Percentiles rank a stretch among this genome's conserved stretches.
Conservation (phyloP, 2,797 vertebrate genomes). For the Nyctalus aviator region DNA sequence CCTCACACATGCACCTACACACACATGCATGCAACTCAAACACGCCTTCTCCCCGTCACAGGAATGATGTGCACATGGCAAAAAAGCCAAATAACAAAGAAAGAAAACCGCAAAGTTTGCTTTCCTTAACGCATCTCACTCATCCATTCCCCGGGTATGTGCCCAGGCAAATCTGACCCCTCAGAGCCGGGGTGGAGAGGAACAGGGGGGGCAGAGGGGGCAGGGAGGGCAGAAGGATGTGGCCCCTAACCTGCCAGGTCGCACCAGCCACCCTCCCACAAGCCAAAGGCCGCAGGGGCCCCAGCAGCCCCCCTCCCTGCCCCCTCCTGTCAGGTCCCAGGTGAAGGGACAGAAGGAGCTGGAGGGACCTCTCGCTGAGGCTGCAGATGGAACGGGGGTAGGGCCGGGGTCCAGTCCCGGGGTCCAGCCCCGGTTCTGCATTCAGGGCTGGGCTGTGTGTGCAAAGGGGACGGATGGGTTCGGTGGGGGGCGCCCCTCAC, state of each 20-base stretch:
- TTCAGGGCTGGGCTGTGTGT: background rate
- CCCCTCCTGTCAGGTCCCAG: background rate
- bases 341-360: background rate
- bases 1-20: background rate
- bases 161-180: fast-evolving
- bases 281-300: background rate
- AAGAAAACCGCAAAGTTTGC: background rate
- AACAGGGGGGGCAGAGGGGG: fast-evolving
- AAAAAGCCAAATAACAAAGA: background rate
- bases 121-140: fast-evolving
- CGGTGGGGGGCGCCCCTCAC: background rate
- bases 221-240: background rate
- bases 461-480: background rate
- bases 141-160: fast-evolving
- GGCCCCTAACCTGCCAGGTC: fast-evolving
- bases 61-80: background rate
- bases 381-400: background rate
- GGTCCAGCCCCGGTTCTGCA: background rate
- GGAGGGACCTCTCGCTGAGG: background rate
- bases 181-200: fast-evolving
- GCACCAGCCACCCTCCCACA: too few species aligned
- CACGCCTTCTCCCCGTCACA: too few species aligned
- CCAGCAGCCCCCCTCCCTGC: background rate
- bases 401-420: background rate
- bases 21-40: background rate